These are phyloP conservation scores for Microplitis manilae DNA, from an alignment of 2,888 invertebrate species.

Conservation along the genomic window DNA sequence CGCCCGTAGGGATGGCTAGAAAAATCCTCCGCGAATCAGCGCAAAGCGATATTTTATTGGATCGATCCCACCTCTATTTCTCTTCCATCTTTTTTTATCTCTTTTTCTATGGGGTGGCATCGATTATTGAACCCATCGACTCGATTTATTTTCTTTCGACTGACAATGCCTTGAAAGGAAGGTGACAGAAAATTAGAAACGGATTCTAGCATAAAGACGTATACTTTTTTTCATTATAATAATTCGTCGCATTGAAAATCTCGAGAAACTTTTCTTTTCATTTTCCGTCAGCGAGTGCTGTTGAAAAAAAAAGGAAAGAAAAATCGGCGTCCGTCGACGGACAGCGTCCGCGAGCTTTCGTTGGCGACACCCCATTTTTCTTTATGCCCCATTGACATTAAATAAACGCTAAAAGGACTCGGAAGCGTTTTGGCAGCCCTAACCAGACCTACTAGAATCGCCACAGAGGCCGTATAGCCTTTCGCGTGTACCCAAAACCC, in stretches of 20 bases:
- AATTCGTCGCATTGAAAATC: too few relatives aligned
- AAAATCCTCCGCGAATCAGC: constrained; percentile 35
- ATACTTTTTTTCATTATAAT: constrained; percentile 1
- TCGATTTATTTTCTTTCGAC: constrained; percentile 28
- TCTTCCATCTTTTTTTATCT: constrained; percentile 17
- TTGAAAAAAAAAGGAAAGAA: constrained; percentile 7
- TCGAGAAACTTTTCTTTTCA: too few relatives aligned
- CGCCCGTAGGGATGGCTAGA: constrained; percentile 33
- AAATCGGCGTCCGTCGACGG: constrained; percentile 33
- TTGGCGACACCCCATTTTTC: constrained; percentile 38
- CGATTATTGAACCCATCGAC: constrained; percentile 47
- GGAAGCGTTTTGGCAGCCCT: constrained; percentile 30
- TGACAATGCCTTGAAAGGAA: too few relatives aligned
- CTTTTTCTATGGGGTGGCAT: constrained; percentile 35
- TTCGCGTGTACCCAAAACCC: constrained; percentile 35
- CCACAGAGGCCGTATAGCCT: too few relatives aligned
- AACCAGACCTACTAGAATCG: background rate
- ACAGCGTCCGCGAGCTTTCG: constrained; percentile 22
- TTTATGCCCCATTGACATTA: constrained; percentile 38
- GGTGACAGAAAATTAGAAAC: too few relatives aligned
- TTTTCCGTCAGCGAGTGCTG: too few relatives aligned
- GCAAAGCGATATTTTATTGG: constrained; percentile 40
- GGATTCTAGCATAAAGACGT: too few relatives aligned
- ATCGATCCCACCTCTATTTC: constrained; percentile 30
- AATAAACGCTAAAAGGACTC: constrained; percentile 41